Percentiles rank a stretch among this genome's conserved stretches.
phyloP scores from a whole-genome alignment of 2,113 vertebrate genomes.

The Galemys pyrenaicus region DNA sequence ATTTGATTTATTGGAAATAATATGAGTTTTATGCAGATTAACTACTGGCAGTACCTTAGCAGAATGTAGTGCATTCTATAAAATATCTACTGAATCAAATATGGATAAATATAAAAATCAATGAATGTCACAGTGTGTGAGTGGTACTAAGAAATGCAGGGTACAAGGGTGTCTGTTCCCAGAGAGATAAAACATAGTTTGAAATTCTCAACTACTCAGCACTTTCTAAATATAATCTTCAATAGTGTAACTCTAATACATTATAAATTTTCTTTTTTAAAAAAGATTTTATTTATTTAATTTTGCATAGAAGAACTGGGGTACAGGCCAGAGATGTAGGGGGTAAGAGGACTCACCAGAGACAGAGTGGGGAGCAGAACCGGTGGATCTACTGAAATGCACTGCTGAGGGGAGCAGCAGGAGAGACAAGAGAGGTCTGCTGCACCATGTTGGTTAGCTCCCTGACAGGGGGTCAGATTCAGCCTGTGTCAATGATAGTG shows the following conservation, averaged over 20 bases:
- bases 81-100: neutral
- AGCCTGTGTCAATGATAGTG: too few relatives aligned
- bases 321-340: too few relatives aligned
- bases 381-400: too few relatives aligned
- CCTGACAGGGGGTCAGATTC: too few relatives aligned
- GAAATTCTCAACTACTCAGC: neutral
- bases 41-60: neutral
- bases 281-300: too few relatives aligned
- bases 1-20: slow-evolving; percentile 57
- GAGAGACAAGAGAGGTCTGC: too few relatives aligned
- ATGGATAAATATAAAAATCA: neutral
- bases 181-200: neutral
- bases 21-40: slow-evolving; percentile 44
- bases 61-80: neutral
- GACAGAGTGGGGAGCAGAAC: too few relatives aligned
- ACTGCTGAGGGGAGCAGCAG: too few relatives aligned
- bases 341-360: too few relatives aligned
- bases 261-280: neutral
- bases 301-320: too few relatives aligned
- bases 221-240: neutral
- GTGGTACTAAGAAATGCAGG: neutral
- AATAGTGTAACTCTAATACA: neutral
- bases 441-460: too few relatives aligned
- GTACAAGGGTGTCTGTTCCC: neutral
- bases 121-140: neutral